A percentile compares a stretch with the other conserved stretches of the same genome.
Conservation (phyloP, 2,113 vertebrate species). For the Caretta caretta region DNA sequence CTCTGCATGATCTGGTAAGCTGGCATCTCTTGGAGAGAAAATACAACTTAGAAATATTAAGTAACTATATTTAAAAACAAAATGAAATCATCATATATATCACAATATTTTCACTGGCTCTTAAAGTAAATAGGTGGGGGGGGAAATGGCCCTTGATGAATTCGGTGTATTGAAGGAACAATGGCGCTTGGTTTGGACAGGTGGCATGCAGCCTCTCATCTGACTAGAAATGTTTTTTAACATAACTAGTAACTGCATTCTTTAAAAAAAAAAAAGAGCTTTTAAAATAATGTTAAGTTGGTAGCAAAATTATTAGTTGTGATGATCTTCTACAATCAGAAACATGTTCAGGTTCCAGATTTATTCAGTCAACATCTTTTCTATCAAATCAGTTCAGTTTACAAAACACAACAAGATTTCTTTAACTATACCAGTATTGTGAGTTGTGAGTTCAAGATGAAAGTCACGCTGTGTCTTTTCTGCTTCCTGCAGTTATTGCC, state of each 20-base stretch:
- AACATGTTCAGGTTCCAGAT: neutral
- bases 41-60: neutral
- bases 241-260: neutral
- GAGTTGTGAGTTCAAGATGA: neutral
- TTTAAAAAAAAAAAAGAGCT: neutral
- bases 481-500: neutral
- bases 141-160: neutral
- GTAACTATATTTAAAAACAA: neutral
- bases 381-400: neutral
- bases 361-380: neutral
- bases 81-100: accelerated
- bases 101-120: neutral
- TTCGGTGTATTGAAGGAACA: neutral
- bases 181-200: neutral
- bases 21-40: neutral
- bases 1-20: neutral
- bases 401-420: neutral
- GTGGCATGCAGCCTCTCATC: neutral
- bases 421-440: no score
- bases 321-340: neutral
- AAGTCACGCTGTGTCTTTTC: neutral
- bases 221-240: neutral
- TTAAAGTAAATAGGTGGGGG: neutral
- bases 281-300: neutral
- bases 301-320: neutral